Conservation (phyloP, 2,113 vertebrate genomes). For the Cyanocitta stelleri region DNA sequence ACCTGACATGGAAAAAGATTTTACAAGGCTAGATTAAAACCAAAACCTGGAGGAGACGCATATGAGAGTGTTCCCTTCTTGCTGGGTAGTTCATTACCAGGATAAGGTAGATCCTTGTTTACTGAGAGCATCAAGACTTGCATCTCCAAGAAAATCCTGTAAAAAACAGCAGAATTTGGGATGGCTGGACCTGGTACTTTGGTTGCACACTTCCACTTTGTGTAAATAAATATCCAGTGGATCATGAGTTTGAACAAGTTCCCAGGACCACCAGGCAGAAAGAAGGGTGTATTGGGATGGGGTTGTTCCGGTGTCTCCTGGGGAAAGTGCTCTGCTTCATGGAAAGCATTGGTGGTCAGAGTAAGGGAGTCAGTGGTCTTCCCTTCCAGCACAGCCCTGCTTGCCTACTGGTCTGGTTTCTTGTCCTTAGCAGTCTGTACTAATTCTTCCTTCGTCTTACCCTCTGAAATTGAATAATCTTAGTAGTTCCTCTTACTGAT, state of each 20-base stretch:
- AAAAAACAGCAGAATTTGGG: neutral
- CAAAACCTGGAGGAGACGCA: neutral
- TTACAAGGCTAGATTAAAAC: neutral
- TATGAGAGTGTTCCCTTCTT: neutral
- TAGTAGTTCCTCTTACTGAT: neutral
- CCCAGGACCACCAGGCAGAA: neutral
- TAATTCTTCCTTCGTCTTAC: neutral
- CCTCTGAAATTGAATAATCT: neutral
- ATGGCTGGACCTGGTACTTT: neutral
- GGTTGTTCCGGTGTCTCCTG: neutral
- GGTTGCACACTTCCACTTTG: neutral
- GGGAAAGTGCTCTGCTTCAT: neutral
- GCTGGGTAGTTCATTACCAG: neutral
- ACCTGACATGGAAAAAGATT: neutral
- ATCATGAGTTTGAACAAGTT: neutral
- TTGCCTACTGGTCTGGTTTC: neutral
- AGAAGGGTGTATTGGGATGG: neutral
- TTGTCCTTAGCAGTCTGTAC: neutral
- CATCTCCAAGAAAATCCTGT: neutral
- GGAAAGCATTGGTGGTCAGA: neutral
- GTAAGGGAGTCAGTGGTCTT: neutral
- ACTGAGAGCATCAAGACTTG: neutral
- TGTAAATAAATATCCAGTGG: neutral
- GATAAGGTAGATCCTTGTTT: neutral
- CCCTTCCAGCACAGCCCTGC: neutral